Conservation (phyloP, 2,113 vertebrate species). For the Megaceryle maxima region DNA sequence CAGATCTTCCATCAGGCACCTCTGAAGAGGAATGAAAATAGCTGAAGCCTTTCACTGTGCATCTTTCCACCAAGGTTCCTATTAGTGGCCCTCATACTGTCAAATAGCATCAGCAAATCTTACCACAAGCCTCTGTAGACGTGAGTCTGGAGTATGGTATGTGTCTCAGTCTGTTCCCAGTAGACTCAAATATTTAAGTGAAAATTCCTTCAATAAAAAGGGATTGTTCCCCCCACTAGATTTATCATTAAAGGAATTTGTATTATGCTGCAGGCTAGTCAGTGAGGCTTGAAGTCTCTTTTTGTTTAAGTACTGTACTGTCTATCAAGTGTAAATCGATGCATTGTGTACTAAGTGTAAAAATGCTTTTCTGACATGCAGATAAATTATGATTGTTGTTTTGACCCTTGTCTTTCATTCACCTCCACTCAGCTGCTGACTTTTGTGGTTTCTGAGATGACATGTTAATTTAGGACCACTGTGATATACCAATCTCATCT, state of each 20-base stretch:
- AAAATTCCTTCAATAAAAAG: conserved; percentile 8
- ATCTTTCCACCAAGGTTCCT: not conserved
- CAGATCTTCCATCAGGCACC: not conserved
- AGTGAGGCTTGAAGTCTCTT: not conserved
- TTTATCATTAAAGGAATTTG: not conserved
- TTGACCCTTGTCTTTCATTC: conserved; percentile 36
- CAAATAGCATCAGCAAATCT: not conserved
- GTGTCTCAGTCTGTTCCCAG: not conserved
- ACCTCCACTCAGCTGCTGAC: conserved; percentile 19
- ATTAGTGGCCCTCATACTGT: not conserved
- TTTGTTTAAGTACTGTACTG: not conserved
- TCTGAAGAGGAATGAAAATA: not conserved
- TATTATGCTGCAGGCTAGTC: not conserved
- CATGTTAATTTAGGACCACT: conserved; percentile 45
- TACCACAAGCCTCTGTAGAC: not conserved
- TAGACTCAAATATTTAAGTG: conserved; percentile 6
- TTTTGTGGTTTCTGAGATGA: conserved; percentile 37
- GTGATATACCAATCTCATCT: conserved; percentile 24
- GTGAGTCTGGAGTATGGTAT: not conserved
- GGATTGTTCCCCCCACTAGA: not conserved
- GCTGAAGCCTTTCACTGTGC: not conserved
- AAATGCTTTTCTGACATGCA: conserved; percentile 25
- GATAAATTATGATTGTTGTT: conserved; percentile 13
- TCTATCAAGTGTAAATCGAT: conserved; percentile 8
- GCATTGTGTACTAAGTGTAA: not conserved